A percentile compares a stretch with the other conserved stretches of the same genome.
These are phyloP conservation scores for Apeltes quadracus DNA, from an alignment of 2,113 vertebrate genomes.

Conservation along the genomic window DNA sequence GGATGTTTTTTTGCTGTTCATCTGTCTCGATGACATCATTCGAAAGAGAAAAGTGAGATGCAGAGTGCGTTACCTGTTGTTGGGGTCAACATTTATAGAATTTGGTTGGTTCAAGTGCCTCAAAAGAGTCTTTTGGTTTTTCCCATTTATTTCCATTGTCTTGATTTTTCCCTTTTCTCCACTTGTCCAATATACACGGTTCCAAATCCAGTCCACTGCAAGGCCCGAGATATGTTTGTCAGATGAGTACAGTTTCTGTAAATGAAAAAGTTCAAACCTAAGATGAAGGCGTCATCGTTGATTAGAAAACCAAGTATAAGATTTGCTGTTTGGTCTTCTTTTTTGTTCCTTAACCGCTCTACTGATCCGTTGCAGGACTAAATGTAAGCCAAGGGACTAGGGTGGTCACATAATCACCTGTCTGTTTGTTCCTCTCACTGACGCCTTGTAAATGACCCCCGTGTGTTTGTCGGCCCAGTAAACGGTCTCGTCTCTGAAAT, in stretches of 20 bases:
- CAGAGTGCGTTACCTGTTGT: slow-evolving; percentile 82
- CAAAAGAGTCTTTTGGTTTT: slow-evolving; percentile 81
- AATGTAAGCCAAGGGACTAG: not conserved
- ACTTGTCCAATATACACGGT: slow-evolving; percentile 86
- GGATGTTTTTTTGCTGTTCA: not conserved
- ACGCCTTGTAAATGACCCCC: slow-evolving; percentile 84
- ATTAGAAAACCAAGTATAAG: not conserved
- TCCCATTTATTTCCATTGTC: slow-evolving; percentile 83
- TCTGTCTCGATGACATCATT: not conserved
- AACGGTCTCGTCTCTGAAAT: slow-evolving; percentile 82
- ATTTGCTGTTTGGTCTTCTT: not conserved
- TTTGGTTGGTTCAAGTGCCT: slow-evolving; percentile 81
- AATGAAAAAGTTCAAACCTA: slow-evolving; percentile 17
- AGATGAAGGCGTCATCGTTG: not conserved
- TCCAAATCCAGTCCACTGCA: slow-evolving; percentile 90
- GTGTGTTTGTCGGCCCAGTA: slow-evolving; percentile 89
- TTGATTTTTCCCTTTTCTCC: slow-evolving; percentile 86
- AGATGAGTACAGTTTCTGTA: slow-evolving; percentile 85
- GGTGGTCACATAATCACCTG: slow-evolving; percentile 81
- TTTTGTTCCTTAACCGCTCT: not conserved
- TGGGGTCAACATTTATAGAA: slow-evolving; percentile 84
- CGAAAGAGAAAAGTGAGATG: not conserved
- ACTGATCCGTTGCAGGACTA: not conserved
- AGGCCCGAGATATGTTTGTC: slow-evolving; percentile 88
- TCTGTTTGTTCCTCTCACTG: slow-evolving; percentile 81